Evolutionary conservation across 2,888 invertebrate genomes (phyloP).

Genomic region (Masnerella sp.): DNA sequence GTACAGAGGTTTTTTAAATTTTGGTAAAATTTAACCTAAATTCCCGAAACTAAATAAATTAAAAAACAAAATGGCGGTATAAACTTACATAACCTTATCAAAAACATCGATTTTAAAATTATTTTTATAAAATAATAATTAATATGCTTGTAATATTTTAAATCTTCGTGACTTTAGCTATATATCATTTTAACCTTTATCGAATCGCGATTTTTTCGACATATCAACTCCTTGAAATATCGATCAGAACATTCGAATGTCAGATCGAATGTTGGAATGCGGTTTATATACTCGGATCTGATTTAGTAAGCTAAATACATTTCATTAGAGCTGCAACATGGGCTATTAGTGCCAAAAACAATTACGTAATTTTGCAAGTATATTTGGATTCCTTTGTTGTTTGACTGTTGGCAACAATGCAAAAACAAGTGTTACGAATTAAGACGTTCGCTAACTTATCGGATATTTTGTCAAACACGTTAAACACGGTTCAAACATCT

Average conservation of each 20-base stretch:
- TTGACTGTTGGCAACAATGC: slow-evolving; percentile 39
- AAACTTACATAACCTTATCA: no score
- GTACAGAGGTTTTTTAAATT: no score
- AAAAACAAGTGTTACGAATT: slow-evolving; percentile 49
- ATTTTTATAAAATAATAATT: neutral
- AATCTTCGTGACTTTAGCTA: no score
- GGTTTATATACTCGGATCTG: neutral
- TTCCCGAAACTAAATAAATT: no score
- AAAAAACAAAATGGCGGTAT: no score
- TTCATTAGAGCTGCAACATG: no score
- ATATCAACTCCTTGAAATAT: no score
- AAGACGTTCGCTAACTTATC: slow-evolving; percentile 36
- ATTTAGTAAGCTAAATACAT: neutral
- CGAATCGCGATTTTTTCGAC: slow-evolving; percentile 4
- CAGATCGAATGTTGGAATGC: slow-evolving; percentile 1
- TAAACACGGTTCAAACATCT: slow-evolving; percentile 37
- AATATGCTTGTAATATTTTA: no score
- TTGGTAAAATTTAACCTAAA: no score
- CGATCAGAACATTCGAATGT: neutral
- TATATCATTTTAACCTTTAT: neutral
- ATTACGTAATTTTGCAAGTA: slow-evolving; percentile 24
- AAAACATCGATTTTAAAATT: no score
- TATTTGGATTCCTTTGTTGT: slow-evolving; percentile 35
- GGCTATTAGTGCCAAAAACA: slow-evolving; percentile 41
- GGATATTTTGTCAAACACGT: slow-evolving; percentile 48